These are phyloP conservation scores for Brevipalpus yothersi DNA, from an alignment of 1,140 invertebrate species.

Conservation along the genomic window DNA sequence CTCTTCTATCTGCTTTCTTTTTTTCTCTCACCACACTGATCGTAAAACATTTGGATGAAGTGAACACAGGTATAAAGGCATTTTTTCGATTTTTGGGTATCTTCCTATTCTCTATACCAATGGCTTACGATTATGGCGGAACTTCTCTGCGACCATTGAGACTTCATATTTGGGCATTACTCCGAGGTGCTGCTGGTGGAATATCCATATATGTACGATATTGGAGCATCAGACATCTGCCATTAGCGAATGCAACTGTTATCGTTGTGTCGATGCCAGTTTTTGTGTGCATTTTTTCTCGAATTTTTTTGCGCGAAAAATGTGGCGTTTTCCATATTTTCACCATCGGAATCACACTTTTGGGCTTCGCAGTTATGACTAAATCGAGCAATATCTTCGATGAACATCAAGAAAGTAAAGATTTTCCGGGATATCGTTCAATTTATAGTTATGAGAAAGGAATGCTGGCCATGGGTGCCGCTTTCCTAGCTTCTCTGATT, in stretches of 20 bases:
- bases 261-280: conserved; percentile 32
- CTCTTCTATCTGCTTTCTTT: conserved; percentile 39
- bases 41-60: conserved; percentile 37
- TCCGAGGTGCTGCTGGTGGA: conserved; percentile 13
- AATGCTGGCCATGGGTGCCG: conserved; percentile 50
- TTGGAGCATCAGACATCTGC: conserved; percentile 31
- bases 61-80: conserved; percentile 58
- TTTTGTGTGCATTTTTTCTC: conserved; percentile 28
- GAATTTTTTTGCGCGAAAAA: conserved; percentile 27
- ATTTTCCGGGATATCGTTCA: conserved; percentile 18
- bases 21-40: conserved; percentile 69
- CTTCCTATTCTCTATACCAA: conserved; percentile 50
- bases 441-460: neutral
- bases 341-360: conserved; percentile 24
- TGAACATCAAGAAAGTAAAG: conserved; percentile 5
- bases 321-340: conserved; percentile 27
- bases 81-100: conserved; percentile 47
- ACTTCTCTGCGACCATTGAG: conserved; percentile 43
- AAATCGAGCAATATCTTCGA: conserved; percentile 25
- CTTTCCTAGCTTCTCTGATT: conserved; percentile 55
- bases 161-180: conserved; percentile 21
- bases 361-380: conserved; percentile 27
- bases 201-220: conserved; percentile 26
- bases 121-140: conserved; percentile 47
- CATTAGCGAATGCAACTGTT: conserved; percentile 30